Base-by-base conservation (phyloP, 2,113 vertebrate species). In the Elanus axillaris region DNA sequence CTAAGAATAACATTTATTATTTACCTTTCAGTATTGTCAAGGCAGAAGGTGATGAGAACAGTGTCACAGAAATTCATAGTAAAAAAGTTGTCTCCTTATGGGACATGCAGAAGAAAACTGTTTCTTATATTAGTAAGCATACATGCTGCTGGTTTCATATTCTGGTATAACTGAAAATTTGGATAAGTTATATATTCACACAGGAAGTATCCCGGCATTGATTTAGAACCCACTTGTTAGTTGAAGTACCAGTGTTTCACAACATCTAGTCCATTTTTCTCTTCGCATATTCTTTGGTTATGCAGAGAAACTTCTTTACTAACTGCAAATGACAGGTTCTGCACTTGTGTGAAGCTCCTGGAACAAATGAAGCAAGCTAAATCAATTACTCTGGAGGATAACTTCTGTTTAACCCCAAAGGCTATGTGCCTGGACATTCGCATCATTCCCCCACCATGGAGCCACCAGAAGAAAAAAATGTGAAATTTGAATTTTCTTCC, bases 301-400 rank as follows among this genome's bases (percentile, higher is more conserved):
- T 67, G 67, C 78, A 98, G 53, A 85, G 97, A 96, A 6, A 97
- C 97, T 86, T 99, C 98, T 60, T 97, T 98, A 90, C 96, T 98
- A 15, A 97, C 97, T 93, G 98, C 83, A 2, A 95, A 98, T 0
- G 98, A 98, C 83, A 99, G 94, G 81, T 99, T 98, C 95, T 97
- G 77, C 45, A 98, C 89, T 22, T 98, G 66, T 23, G 38, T n/a
- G 53, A 98, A 95, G 68, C 42, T 93, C 96, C 98, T 98, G 96
- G 8, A 94, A 92, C 31, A 96, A 59, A 79, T 1, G 10, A 93
- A 71, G 27, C 19, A 16, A 50, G 36, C 3, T 55, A 4, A 16
- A 92, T 90, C 56, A 94, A 77, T 91, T 64, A 81, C 34, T 83
- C 25, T 42, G 50, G 19, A 74, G 26, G 36, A 63, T 4, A 64